Evolutionary conservation across 2,113 vertebrate species (phyloP).

Genomic region (Drymodes brunneopygia): DNA sequence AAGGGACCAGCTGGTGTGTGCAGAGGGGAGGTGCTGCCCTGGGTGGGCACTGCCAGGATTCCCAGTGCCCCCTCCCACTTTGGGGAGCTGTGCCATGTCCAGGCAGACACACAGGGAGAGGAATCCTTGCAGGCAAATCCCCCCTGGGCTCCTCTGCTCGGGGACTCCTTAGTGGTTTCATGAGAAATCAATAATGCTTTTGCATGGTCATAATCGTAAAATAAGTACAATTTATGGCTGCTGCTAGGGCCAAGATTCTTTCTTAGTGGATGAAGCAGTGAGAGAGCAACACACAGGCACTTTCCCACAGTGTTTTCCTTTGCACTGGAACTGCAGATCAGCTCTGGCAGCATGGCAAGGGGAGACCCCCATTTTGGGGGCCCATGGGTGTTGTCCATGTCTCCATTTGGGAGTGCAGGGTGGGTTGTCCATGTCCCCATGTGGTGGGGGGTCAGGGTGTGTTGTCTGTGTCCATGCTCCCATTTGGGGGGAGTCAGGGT

Average conservation of each 20-base stretch:
- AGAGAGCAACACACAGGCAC: neutral
- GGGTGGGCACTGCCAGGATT: neutral
- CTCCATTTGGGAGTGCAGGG: rapidly evolving
- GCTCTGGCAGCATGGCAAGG: rapidly evolving
- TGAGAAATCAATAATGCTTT: conserved; percentile 57
- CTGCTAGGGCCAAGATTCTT: neutral
- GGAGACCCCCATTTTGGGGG: neutral
- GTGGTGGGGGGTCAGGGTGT: rapidly evolving
- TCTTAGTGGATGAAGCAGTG: neutral
- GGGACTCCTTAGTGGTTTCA: conserved; percentile 40
- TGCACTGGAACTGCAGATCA: neutral
- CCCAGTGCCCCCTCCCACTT: rapidly evolving
- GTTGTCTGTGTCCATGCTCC: neutral
- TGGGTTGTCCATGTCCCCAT: neutral
- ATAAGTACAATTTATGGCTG: conserved; percentile 41
- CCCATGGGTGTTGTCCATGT: neutral
- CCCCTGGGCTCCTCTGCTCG: neutral
- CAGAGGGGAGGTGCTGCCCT: neutral
- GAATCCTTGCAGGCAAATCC: neutral
- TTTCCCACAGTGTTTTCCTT: neutral
- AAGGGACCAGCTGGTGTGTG: neutral
- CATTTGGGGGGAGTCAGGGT: rapidly evolving
- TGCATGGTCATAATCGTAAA: conserved; percentile 34
- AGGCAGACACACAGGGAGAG: neutral
- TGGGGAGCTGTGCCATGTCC: neutral